Evolutionary conservation across 2,888 invertebrate genomes (phyloP), one percentile per base, ranked within the genome.

Genomic region (Bibio marci): DNA sequence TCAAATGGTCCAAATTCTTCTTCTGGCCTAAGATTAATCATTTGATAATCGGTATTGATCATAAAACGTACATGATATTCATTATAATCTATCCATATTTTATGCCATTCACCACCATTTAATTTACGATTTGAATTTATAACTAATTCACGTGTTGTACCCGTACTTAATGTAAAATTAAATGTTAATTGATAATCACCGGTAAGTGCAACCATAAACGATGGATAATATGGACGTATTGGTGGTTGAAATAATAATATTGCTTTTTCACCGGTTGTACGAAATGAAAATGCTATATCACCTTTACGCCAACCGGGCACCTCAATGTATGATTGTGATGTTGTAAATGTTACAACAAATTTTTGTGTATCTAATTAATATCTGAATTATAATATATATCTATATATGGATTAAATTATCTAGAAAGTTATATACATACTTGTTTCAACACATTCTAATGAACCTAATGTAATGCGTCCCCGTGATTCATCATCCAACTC

Each of bases 101-200:
- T 87, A 59, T 94, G 92, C 94, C 92, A 94, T 57, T 90, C 87
- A 2, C 91, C 92, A 37, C 83, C 82, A 56, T 90, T 91, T 35
- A 94, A 66, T 54, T 80, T 77, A 34, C 80, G 67, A 46, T 77
- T 74, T 3, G 87, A 87, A 52, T 79, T 78, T 44, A 92, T 82
- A 33, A 81, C 83, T 42, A 87, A 64, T 54, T 81, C 82, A 46
- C 82, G 74, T 35, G 80, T 79, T 7, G 77, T 77, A 1, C 82
- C 86, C 28, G 82, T 87, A 62, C 82, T 87, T 25, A 86, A 63
- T 0, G 88, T 86, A 52, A 88, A 90, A 59, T 88, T 87, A 60
- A 90, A 88, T 8, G 86, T 86, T 45, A 90, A 63, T 49, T 81
- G 80, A 58, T 82, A 83, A 66, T 88, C 80, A 59, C 81, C 82